Evolutionary conservation across 1,140 invertebrate genomes (phyloP).

Genomic region (Micrasema longulum): DNA sequence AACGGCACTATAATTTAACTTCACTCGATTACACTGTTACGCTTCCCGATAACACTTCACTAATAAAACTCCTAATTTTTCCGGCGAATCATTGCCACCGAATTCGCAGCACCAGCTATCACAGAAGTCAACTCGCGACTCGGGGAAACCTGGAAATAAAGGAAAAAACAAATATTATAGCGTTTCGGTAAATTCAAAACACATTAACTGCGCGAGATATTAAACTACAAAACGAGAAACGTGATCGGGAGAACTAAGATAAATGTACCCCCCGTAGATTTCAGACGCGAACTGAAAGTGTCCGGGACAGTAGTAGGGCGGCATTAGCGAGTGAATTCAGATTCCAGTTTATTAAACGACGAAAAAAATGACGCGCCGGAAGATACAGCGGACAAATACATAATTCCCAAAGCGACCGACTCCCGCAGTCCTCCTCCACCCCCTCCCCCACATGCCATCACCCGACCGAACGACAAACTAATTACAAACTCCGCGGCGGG

Average conservation of each 20-base stretch:
- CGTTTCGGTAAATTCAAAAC: not conserved
- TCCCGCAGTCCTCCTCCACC: not conserved
- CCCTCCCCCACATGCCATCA: too few species aligned
- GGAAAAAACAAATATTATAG: slow-evolving; percentile 25
- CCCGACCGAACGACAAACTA: slow-evolving; percentile 32
- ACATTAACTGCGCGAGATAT: not conserved
- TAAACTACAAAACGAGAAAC: not conserved
- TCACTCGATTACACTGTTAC: too few species aligned
- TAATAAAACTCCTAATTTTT: not conserved
- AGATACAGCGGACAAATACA: slow-evolving; percentile 12
- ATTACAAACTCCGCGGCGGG: slow-evolving; percentile 35
- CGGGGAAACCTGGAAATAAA: slow-evolving; percentile 23
- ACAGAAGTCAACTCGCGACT: slow-evolving; percentile 23
- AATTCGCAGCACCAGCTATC: slow-evolving; percentile 27
- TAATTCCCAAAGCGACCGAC: slow-evolving; percentile 23
- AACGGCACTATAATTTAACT: not conserved
- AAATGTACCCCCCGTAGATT: too few species aligned
- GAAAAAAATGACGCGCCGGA: slow-evolving; percentile 11
- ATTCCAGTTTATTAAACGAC: slow-evolving; percentile 4
- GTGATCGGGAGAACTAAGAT: too few species aligned
- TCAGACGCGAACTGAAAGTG: too few species aligned
- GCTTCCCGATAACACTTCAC: too few species aligned
- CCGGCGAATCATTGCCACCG: slow-evolving; percentile 35
- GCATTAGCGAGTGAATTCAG: not conserved
- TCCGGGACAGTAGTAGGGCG: not conserved